phyloP scores from a whole-genome alignment of 2,888 invertebrate genomes.

The Pelosia muscerda region DNA sequence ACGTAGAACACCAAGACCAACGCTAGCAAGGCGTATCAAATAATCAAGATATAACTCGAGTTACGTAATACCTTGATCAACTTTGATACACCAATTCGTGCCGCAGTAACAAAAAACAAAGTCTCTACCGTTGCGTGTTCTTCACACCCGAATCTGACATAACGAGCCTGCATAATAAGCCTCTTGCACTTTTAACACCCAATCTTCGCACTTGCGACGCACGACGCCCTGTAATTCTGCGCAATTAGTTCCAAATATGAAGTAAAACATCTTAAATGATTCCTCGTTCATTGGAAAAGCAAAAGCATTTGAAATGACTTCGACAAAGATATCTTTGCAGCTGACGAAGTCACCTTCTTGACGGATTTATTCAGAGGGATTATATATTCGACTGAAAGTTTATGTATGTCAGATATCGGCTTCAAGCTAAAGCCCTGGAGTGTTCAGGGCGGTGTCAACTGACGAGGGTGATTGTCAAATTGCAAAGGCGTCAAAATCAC shows the following conservation, averaged over 20 bases:
- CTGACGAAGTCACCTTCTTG: not conserved
- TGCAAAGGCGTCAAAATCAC: constrained; percentile 38
- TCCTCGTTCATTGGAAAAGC: constrained; percentile 45
- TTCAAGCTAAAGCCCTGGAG: constrained; percentile 33
- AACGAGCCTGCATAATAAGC: constrained; percentile 51
- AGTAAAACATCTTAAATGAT: constrained; percentile 51
- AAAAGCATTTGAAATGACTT: constrained; percentile 26
- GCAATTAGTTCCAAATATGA: constrained; percentile 65
- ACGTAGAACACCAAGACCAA: not conserved
- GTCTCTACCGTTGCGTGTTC: constrained; percentile 51
- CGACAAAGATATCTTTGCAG: constrained; percentile 37
- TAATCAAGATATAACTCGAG: not conserved
- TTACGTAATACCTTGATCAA: constrained; percentile 6
- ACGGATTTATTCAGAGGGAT: not conserved
- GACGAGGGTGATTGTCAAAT: constrained; percentile 45
- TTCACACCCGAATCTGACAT: constrained; percentile 41
- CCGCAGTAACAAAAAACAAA: constrained; percentile 42
- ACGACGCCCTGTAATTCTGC: constrained; percentile 70
- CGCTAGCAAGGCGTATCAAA: not conserved
- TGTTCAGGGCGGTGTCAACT: constrained; percentile 37
- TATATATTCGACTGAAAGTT: constrained; percentile 22
- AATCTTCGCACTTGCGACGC: constrained; percentile 76
- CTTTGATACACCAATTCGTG: constrained; percentile 19
- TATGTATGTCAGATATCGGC: constrained; percentile 24
- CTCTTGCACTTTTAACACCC: constrained; percentile 72